Evolutionary conservation across 2,113 vertebrate species (phyloP).

Genomic region (Brachypodius melanocephalos): DNA sequence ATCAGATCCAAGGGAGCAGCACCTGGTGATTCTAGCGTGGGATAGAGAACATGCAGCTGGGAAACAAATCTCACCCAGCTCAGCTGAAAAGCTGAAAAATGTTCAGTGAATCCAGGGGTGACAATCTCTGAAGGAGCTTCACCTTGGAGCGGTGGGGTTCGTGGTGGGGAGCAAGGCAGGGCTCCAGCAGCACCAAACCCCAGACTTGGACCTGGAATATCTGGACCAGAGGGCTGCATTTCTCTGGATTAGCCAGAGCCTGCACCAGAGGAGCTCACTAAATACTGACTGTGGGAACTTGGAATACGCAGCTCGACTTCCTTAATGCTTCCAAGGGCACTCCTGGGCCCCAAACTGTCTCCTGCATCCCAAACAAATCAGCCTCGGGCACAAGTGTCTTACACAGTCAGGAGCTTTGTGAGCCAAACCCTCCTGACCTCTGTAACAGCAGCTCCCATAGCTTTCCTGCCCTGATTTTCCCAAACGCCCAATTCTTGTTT

Average conservation of each 20-base stretch:
- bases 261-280: not conserved
- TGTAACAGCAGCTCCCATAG: not conserved
- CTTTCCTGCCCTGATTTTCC: not conserved
- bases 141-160: not conserved
- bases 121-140: not conserved
- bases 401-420: no score
- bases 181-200: not conserved
- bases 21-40: not conserved
- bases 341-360: not conserved
- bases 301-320: not conserved
- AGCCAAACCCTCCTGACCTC: not conserved
- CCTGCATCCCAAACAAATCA: not conserved
- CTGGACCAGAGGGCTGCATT: not conserved
- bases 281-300: not conserved
- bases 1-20: not conserved
- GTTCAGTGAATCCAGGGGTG: not conserved
- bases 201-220: not conserved
- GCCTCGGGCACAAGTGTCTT: not conserved
- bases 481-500: fast-evolving
- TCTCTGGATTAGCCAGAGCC: not conserved
- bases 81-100: not conserved
- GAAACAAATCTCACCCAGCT: not conserved
- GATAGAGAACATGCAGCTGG: not conserved
- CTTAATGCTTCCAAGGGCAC: not conserved
- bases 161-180: not conserved